A percentile compares a stretch with the other conserved stretches of the same genome.
These are phyloP conservation scores for Cryptosula pallasiana DNA, from an alignment of 2,888 invertebrate species.

Conservation along the genomic window DNA sequence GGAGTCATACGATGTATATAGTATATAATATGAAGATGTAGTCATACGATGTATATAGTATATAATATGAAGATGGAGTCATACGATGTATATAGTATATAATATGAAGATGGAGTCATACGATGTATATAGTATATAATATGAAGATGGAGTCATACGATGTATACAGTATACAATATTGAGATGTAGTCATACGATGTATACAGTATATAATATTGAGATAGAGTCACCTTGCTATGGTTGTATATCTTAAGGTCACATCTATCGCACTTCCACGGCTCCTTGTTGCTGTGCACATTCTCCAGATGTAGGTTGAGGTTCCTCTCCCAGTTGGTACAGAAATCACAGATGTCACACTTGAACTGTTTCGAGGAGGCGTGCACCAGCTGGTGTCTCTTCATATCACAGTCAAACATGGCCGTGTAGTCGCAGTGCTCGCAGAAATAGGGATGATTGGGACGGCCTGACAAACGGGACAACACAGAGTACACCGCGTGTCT, in stretches of 20 bases:
- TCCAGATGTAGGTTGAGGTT: slow-evolving; percentile 5
- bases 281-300: slow-evolving; percentile 2
- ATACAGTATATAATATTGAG: too few relatives aligned
- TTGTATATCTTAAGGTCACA: slow-evolving; percentile 15
- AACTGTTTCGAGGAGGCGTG: neutral
- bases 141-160: too few relatives aligned
- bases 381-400: slow-evolving; percentile 22
- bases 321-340: slow-evolving; percentile 14
- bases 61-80: too few relatives aligned
- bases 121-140: too few relatives aligned
- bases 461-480: neutral
- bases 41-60: too few relatives aligned
- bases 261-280: slow-evolving; percentile 23
- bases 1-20: too few relatives aligned
- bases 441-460: slow-evolving; percentile 16
- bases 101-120: too few relatives aligned
- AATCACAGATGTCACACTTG: slow-evolving; percentile 17
- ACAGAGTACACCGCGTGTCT: too few relatives aligned
- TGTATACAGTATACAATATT: too few relatives aligned
- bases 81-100: too few relatives aligned
- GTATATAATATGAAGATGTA: too few relatives aligned
- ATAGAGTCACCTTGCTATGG: slow-evolving; percentile 23
- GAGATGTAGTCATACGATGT: too few relatives aligned
- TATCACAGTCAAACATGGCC: slow-evolving; percentile 22
- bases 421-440: slow-evolving; percentile 22